phyloP scores from a whole-genome alignment of 1,140 invertebrate species.

The Adoxophyes honmai region DNA sequence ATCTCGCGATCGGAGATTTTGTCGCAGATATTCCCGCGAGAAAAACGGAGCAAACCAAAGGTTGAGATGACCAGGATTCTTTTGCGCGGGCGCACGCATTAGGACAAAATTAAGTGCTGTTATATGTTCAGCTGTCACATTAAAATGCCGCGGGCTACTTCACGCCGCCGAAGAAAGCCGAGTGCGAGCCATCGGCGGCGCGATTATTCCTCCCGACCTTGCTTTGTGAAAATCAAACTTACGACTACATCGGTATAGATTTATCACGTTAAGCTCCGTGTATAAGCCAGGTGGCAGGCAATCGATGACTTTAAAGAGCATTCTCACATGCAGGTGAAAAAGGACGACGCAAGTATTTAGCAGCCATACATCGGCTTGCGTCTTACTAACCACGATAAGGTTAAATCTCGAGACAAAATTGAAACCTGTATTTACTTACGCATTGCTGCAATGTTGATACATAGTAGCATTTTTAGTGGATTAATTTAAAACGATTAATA shows the following conservation, averaged over 20 bases:
- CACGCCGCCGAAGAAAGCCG: slow-evolving; percentile 29
- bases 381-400: no score
- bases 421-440: no score
- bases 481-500: no score
- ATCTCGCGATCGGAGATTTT: slow-evolving; percentile 68
- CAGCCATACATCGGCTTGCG: no score
- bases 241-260: slow-evolving; percentile 42
- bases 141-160: slow-evolving; percentile 67
- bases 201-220: slow-evolving; percentile 55
- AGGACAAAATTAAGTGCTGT: slow-evolving; percentile 74
- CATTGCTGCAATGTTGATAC: no score
- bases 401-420: neutral
- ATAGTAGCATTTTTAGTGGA: no score
- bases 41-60: slow-evolving; percentile 57
- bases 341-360: no score
- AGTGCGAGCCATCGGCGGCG: slow-evolving; percentile 49
- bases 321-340: no score
- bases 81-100: slow-evolving; percentile 52
- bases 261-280: slow-evolving; percentile 31
- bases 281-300: no score
- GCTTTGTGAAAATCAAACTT: slow-evolving; percentile 43
- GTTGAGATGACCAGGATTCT: slow-evolving; percentile 40
- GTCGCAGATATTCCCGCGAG: slow-evolving; percentile 56
- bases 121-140: slow-evolving; percentile 68
- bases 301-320: no score